Percentiles rank a stretch among this genome's conserved stretches.
phyloP scores from a whole-genome alignment of 2,888 invertebrate species.

The Hyppa rectilinea region DNA sequence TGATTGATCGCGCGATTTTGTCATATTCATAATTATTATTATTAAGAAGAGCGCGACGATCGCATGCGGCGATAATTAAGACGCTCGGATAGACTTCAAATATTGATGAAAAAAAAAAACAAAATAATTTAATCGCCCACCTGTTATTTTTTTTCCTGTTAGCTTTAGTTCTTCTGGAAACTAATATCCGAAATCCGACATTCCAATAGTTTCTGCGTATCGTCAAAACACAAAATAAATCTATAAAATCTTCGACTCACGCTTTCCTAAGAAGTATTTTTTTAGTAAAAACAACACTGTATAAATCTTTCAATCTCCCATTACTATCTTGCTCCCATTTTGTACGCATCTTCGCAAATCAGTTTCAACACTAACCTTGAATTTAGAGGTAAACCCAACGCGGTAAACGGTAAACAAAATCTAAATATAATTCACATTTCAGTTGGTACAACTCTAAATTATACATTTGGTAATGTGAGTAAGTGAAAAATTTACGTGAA shows the following conservation, averaged over 20 bases:
- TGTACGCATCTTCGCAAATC: slow-evolving; percentile 15
- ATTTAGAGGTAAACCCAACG: slow-evolving; percentile 38
- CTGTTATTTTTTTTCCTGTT: neutral
- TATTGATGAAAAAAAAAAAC: neutral
- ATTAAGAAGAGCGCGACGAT: no score
- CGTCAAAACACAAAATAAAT: slow-evolving; percentile 12
- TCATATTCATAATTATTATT: no score
- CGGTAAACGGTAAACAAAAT: slow-evolving; percentile 55
- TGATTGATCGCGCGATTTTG: no score
- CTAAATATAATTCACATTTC: slow-evolving; percentile 52
- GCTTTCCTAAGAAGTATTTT: slow-evolving; percentile 19
- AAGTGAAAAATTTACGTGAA: slow-evolving; percentile 43
- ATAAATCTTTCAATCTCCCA: slow-evolving; percentile 41
- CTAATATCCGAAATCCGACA: neutral
- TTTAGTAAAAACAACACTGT: slow-evolving; percentile 21
- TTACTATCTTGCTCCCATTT: slow-evolving; percentile 22
- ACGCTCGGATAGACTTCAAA: no score
- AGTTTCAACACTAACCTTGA: slow-evolving; percentile 48
- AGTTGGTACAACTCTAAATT: slow-evolving; percentile 40
- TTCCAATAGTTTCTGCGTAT: slow-evolving; percentile 14
- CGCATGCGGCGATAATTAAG: no score
- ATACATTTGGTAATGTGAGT: slow-evolving; percentile 47
- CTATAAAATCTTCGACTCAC: slow-evolving; percentile 18
- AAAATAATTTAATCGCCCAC: neutral
- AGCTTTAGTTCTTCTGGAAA: neutral